These are phyloP conservation scores for Phytoseiulus persimilis DNA, from an alignment of 2,888 invertebrate species.

Conservation along the genomic window DNA sequence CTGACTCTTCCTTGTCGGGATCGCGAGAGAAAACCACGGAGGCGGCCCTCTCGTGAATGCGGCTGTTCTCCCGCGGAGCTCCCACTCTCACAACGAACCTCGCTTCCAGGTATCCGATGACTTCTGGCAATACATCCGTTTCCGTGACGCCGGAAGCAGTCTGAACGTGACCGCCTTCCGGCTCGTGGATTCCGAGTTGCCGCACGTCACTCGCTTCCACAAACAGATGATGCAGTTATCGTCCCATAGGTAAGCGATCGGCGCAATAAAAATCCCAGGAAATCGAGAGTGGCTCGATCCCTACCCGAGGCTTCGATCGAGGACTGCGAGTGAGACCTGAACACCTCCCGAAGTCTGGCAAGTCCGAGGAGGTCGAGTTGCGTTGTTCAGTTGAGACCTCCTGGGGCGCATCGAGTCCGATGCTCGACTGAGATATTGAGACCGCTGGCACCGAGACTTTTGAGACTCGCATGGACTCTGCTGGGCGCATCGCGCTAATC, in stretches of 20 bases:
- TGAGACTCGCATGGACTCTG: too few species aligned
- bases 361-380: neutral
- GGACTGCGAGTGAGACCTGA: neutral
- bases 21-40: too few species aligned
- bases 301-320: neutral
- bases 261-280: neutral
- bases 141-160: constrained; percentile 37
- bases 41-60: too few species aligned
- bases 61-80: too few species aligned
- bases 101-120: constrained; percentile 20
- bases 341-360: neutral
- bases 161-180: constrained; percentile 38
- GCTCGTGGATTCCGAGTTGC: constrained; percentile 38
- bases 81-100: neutral
- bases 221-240: constrained; percentile 38
- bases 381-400: neutral
- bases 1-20: neutral
- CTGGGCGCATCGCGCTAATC: too few species aligned
- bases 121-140: constrained; percentile 38
- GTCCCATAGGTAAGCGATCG: constrained; percentile 20
- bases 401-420: neutral
- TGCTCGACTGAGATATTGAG: neutral
- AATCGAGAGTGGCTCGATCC: neutral
- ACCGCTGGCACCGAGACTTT: too few species aligned
- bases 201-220: constrained; percentile 38